phyloP scores from a whole-genome alignment of 2,888 invertebrate species.

The Rhorus exstirpatorius region DNA sequence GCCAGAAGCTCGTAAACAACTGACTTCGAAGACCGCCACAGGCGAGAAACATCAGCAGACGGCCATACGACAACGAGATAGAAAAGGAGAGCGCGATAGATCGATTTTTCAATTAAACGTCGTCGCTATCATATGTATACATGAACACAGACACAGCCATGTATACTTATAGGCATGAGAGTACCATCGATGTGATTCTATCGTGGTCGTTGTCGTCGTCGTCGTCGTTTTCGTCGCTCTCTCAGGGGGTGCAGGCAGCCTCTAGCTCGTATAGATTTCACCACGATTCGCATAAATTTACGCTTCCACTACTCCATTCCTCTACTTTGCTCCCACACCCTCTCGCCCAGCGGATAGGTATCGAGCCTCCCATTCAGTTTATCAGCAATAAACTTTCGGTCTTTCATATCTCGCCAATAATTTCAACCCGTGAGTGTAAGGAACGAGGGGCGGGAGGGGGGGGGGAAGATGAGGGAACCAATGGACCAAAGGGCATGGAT shows the following conservation, averaged over 20 bases:
- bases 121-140: constrained; percentile 24
- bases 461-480: constrained; percentile 35
- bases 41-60: constrained; percentile 48
- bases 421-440: constrained; percentile 77
- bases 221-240: constrained; percentile 53
- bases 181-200: constrained; percentile 38
- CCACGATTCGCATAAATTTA: constrained; percentile 70
- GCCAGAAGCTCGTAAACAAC: constrained; percentile 69
- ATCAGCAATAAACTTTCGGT: constrained; percentile 83
- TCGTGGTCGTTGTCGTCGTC: constrained; percentile 48
- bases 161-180: not conserved
- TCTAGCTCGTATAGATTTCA: constrained; percentile 65
- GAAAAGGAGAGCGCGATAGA: constrained; percentile 63
- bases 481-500: constrained; percentile 67
- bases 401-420: constrained; percentile 84
- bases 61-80: constrained; percentile 42
- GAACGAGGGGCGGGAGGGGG: constrained; percentile 59
- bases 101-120: constrained; percentile 71
- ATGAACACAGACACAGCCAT: constrained; percentile 4
- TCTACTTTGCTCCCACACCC: not conserved
- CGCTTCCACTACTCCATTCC: constrained; percentile 45
- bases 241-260: constrained; percentile 25
- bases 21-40: constrained; percentile 42
- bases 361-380: constrained; percentile 78
- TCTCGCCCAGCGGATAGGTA: constrained; percentile 54